Base-by-base conservation (phyloP, 2,888 invertebrate species). In the Folsomia candida region DNA sequence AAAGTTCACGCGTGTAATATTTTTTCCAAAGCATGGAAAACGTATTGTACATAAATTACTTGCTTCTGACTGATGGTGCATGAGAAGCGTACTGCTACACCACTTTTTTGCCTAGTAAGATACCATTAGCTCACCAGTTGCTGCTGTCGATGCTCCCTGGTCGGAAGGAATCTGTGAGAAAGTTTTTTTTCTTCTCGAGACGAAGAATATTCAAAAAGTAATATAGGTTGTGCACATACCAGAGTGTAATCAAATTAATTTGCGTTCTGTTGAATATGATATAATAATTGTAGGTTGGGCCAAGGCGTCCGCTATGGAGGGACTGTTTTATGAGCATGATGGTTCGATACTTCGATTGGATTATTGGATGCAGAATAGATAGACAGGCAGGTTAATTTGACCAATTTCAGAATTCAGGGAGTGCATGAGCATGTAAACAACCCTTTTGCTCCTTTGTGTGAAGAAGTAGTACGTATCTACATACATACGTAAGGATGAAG, bases 301-400 rank as follows among this genome's bases (percentile, higher is more conserved):
- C 69, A 3, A 59, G 59, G 24, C 59, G 59, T 59, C 59, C 14
- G 27, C 59, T 59, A 25, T 14, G 9, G 11, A 20, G n/a, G 24
- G 59, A 20, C 26, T 69, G 25, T 51, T 51, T 29, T 63, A 65
- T 69, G 26, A 2, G 59, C 25, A 59, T 29, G n/a, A n/a, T n/a
- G n/a, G n/a, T n/a, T 37, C 62, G 22, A 47, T 47, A 47, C 51
- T 47, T 47, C 14, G 9, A 14, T 27, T 62, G 63, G 59, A n/a
- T n/a, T n/a, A 65, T 69, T 65, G 69, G 59, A 69, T 59, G 69
- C 27, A 64, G 57, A 69, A 70, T 59, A 61, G 75, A 72, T 72
- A n/a, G n/a, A n/a, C n/a, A 70, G 78, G 78, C 78, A 76, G 78
- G 74, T 78, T 78, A 78, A 78, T 78, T 78, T 78, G 73, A 72